A percentile compares a stretch with the other conserved stretches of the same genome.
These are phyloP conservation scores for Pheosia tremula DNA, from an alignment of 2,888 invertebrate species.

Conservation along the genomic window DNA sequence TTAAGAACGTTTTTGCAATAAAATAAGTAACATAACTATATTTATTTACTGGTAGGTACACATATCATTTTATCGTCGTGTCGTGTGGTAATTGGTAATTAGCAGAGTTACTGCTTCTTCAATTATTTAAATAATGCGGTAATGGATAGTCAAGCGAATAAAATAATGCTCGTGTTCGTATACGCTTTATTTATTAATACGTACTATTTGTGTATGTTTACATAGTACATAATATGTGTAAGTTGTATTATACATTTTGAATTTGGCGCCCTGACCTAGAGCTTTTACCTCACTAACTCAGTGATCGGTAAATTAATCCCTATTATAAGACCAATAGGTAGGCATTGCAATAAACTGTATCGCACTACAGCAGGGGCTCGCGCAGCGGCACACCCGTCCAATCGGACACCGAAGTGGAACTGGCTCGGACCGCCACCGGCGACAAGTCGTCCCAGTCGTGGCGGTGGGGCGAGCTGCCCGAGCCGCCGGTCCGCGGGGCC, in stretches of 20 bases:
- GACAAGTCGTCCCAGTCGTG: slow-evolving; percentile 88
- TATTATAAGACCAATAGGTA: background rate
- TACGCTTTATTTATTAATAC: too few species aligned
- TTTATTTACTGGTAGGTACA: background rate
- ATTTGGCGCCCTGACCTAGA: too few species aligned
- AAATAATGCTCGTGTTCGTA: too few species aligned
- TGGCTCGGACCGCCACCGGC: slow-evolving; percentile 75
- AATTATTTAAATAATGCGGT: background rate
- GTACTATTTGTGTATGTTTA: too few species aligned
- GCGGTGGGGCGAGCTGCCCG: slow-evolving; percentile 96
- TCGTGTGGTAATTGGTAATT: background rate
- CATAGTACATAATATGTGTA: too few species aligned
- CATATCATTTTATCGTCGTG: too few species aligned
- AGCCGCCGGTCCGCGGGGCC: slow-evolving; percentile 67
- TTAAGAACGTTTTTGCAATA: background rate
- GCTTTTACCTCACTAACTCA: too few species aligned
- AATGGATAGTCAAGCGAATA: too few species aligned
- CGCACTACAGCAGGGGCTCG: slow-evolving; percentile 70
- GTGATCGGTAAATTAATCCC: too few species aligned
- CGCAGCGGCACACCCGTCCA: slow-evolving; percentile 94
- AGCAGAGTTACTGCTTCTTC: background rate
- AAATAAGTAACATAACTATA: background rate
- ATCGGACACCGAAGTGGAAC: slow-evolving; percentile 97
- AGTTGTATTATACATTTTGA: too few species aligned
- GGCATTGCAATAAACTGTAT: background rate